Percentiles rank a stretch among this genome's conserved stretches.
Evolutionary conservation across 53 echinoderm and acorn worm genomes (phyloP).

Genomic region (Patiria pectinifera): DNA sequence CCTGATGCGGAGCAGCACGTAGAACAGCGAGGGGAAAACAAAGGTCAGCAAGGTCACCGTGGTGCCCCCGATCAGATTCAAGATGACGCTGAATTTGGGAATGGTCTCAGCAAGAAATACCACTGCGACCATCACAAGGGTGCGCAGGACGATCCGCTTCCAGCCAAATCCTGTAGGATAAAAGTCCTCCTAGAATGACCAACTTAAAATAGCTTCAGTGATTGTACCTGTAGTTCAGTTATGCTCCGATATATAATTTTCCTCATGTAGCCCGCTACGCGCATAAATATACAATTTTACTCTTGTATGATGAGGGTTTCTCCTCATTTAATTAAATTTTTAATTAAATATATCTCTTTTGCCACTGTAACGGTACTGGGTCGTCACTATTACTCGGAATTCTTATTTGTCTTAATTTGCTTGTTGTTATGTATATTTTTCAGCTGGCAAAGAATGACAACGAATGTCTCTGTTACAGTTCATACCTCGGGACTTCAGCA

Average conservation of each 20-base stretch:
- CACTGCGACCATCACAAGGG: constrained; percentile 65
- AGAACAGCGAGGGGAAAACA: constrained; percentile 91
- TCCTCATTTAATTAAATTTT: too few species aligned
- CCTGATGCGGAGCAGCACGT: constrained; percentile 65
- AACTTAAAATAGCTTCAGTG: too few species aligned
- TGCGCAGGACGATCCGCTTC: constrained; percentile 71
- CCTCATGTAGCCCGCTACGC: too few species aligned
- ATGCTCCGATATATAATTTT: too few species aligned
- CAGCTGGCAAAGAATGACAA: too few species aligned
- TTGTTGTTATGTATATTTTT: too few species aligned
- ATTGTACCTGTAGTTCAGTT: too few species aligned
- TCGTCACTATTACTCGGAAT: background rate
- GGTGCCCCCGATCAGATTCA: constrained; percentile 83
- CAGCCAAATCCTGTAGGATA: constrained; percentile 74
- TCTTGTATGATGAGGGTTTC: too few species aligned
- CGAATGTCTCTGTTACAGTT: too few species aligned
- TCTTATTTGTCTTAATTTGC: background rate
- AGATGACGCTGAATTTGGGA: constrained; percentile 89
- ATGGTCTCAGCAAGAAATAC: constrained; percentile 85
- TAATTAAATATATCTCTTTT: background rate
- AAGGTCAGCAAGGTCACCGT: constrained; percentile 87
- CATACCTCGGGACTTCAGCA: too few species aligned
- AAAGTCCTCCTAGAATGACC: background rate
- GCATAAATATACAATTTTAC: too few species aligned
- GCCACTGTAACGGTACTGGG: background rate